These are phyloP conservation scores for Oryzias javanicus DNA, from an alignment of 2,113 vertebrate species.

Conservation along the genomic window DNA sequence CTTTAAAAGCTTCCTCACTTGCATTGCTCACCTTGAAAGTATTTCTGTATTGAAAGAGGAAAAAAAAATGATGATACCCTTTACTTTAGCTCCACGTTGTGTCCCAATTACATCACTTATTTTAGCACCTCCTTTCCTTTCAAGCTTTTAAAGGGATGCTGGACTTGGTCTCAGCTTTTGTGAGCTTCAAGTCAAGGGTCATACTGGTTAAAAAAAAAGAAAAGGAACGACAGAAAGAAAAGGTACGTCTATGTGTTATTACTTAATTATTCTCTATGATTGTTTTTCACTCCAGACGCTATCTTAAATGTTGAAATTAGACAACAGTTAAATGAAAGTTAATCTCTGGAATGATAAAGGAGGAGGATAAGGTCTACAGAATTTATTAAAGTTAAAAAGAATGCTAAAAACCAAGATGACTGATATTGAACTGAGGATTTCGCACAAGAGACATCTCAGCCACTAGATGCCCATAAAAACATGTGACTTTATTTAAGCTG, in stretches of 20 bases:
- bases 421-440: too few species aligned
- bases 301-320: not conserved
- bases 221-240: not conserved
- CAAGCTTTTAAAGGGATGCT: not conserved
- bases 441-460: too few species aligned
- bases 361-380: too few species aligned
- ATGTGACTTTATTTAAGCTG: too few species aligned
- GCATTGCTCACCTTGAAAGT: not conserved
- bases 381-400: too few species aligned
- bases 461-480: too few species aligned
- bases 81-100: conserved; percentile 2
- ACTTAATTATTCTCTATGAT: not conserved
- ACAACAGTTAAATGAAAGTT: too few species aligned
- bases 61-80: not conserved
- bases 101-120: not conserved
- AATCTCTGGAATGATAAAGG: too few species aligned
- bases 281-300: not conserved
- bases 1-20: not conserved
- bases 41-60: conserved; percentile 4
- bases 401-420: too few species aligned
- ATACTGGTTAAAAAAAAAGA: not conserved
- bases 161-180: not conserved
- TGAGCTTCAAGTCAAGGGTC: not conserved
- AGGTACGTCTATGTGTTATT: not conserved
- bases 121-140: not conserved